These are phyloP conservation scores for Globia sparganii DNA, from an alignment of 2,888 invertebrate genomes.

Conservation along the genomic window DNA sequence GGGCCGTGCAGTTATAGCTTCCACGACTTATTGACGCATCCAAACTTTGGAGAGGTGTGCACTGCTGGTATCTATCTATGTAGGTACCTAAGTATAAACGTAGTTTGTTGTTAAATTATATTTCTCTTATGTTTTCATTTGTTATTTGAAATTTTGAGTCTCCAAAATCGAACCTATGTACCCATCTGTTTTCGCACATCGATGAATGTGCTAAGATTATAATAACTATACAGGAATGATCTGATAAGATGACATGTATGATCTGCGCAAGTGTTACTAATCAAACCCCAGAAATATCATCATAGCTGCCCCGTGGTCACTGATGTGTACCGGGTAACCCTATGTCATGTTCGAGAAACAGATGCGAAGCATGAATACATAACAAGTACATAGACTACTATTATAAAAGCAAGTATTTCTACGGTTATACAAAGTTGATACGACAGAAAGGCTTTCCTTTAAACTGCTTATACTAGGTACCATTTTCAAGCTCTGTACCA, in stretches of 20 bases:
- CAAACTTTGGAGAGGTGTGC: conserved; percentile 68
- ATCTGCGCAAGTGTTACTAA: not conserved
- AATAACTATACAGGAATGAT: not conserved
- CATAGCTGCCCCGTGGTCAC: not conserved
- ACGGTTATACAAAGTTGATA: too few relatives aligned
- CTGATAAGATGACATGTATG: not conserved
- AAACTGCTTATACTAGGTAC: too few relatives aligned
- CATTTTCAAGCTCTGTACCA: too few relatives aligned
- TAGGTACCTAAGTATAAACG: too few relatives aligned
- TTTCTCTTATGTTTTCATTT: conserved; percentile 1
- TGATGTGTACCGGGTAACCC: not conserved
- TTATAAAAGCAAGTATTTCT: too few relatives aligned
- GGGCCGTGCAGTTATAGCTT: conserved; percentile 82
- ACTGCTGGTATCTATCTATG: conserved; percentile 6
- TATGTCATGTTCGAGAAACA: conserved; percentile 9
- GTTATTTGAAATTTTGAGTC: conserved; percentile 7
- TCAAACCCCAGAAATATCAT: not conserved
- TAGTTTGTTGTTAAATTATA: conserved; percentile 22
- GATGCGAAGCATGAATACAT: conserved; percentile 31
- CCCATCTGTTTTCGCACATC: not conserved
- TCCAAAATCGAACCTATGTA: not conserved
- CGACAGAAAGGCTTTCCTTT: too few relatives aligned
- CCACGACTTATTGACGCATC: conserved; percentile 79
- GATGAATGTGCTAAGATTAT: not conserved
- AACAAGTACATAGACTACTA: too few relatives aligned